Percentiles rank a stretch among this genome's conserved stretches.
These are phyloP conservation scores for Lepidurus packardi DNA, from an alignment of 1,140 invertebrate species.

Conservation along the genomic window DNA sequence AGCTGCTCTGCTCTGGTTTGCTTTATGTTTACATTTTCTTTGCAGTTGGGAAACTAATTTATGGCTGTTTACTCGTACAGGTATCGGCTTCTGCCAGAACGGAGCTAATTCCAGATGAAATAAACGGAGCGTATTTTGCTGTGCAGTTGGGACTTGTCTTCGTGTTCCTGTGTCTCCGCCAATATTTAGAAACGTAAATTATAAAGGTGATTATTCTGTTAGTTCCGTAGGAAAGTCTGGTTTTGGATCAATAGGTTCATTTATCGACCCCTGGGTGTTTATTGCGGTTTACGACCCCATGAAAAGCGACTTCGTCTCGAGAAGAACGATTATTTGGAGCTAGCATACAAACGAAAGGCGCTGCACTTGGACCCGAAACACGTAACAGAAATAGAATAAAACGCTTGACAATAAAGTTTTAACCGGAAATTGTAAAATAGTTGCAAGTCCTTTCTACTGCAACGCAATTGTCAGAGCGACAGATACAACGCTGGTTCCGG, in stretches of 20 bases:
- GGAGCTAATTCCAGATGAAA: background rate
- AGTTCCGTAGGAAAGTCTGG: background rate
- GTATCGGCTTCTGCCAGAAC: background rate
- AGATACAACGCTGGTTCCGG: background rate
- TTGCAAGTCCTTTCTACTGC: background rate
- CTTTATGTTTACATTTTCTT: background rate
- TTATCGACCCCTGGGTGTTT: conserved; percentile 12
- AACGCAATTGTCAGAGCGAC: background rate
- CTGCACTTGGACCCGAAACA: background rate
- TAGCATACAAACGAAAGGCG: background rate
- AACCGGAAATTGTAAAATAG: background rate
- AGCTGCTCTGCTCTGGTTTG: background rate
- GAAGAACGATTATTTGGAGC: background rate
- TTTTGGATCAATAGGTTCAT: conserved; percentile 1
- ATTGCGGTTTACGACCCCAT: background rate
- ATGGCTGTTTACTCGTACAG: background rate
- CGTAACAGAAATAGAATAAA: background rate
- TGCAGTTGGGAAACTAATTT: background rate
- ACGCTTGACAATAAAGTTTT: background rate
- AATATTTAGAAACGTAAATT: background rate
- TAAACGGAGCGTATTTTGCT: background rate
- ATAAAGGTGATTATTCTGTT: background rate
- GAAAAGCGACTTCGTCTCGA: background rate
- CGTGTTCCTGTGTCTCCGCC: background rate
- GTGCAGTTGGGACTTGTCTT: background rate